Base-by-base conservation (phyloP, 2,113 vertebrate species). In the Pleuronectes platessa region DNA sequence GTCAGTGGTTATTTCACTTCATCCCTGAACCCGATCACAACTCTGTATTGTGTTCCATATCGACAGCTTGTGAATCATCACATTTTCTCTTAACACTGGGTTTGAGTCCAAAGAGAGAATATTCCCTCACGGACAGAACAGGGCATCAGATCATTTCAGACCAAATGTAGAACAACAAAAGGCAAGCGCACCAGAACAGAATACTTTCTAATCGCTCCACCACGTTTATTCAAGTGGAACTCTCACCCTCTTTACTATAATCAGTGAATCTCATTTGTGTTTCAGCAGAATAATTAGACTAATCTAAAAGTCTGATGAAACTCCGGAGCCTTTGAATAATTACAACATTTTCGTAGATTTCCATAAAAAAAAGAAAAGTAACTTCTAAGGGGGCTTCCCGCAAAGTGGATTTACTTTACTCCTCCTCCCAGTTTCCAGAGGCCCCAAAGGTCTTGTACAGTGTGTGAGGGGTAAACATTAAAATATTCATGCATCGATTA, bases 401-500 rank as follows among this genome's bases (percentile, higher is more conserved):
- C 66, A 62, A 67, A 81, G 61, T 69, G 81, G 65, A 78, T 84
- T 83, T 80, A 74, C 76, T 74, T 70, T 24, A 56, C 59, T 75
- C 56, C 47, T 62, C 23, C 35, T 63, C 26, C 27, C 65, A 37
- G 62, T 63, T 80, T 78, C 71, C 55, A 2, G 5, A 17, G 18
- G 47, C 47, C 77, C 86, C 79, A 88, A 81, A 79, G 72, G 74
- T 71, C 78, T 71, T 82, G 71, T 69, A 82, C 71, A 86, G 74
- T 75, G 68, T 24, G 76, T 79, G 62, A 76, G 71, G 42, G 61
- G 69, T 90, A 88, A 90, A 90, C 82, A 89, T 86, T 94, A 89
- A 94, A 93, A 92, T 93, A 94, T 93, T 94, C 64, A 94, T 94
- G 89, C 23, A 72, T 81, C 87, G 90, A 92, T 94, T 93, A 91